Base-by-base conservation (phyloP, 2,797 vertebrate genomes). In the Pipistrellus nathusii region DNA sequence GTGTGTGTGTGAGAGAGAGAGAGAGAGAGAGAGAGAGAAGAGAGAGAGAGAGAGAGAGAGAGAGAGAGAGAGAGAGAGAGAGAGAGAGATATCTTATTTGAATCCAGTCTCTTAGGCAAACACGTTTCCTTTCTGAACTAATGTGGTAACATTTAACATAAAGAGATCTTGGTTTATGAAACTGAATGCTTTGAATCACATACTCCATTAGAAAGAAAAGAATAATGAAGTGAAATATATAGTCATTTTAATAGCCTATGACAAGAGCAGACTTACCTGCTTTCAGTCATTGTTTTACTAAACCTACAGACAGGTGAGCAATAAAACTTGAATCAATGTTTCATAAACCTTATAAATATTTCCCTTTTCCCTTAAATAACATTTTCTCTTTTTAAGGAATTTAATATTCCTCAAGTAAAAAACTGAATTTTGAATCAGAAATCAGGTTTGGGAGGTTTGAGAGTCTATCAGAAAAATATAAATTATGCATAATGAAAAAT, bases 341-440 rank as follows among this genome's bases (percentile, higher is more conserved):
- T 97, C 69, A 90, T 75, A 90, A 94, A 89, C 20, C 6, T 96
- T 94, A 95, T 84, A 95, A 96, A 97, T 97, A 95, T 94, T 97
- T 93, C 82, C 57, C 18, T 35, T 92, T 23, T 32, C 38, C 64
- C 57, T 93, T 59, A 94, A 80, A 72, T 55, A 62, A 44, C 23
- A 87, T 91, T 90, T 93, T 41, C 46, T 85, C 9, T 85, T 85
- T 96, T 81, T 6, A 95, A 18, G 21, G 91, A 90, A 94, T 83
- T 71, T 94, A 83, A 46, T 62, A 89, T 86, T 95, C 30, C 32
- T 88, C 20, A 77, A 92, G 55, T 86, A 73, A 46, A 91, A 93
- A 71, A 81, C 14, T 72, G 32, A 84, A 95, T 87, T 72, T 96
- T 91, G 94, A 90, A 21, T 88, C 23, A 81, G 35, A 97, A 95